Evolutionary conservation across 2,888 invertebrate genomes (phyloP).

Genomic region (Osedax fenrisi): DNA sequence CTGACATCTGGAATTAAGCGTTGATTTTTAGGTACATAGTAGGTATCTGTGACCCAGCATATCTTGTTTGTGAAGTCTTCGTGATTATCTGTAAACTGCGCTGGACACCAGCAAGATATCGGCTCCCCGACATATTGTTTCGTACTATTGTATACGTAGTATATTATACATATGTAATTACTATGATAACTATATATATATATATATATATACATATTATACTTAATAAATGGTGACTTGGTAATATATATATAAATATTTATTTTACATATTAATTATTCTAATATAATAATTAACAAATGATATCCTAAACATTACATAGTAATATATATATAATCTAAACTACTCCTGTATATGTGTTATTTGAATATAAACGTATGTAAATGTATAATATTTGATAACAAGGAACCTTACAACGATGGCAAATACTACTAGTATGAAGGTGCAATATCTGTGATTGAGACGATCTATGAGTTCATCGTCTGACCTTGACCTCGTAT

Average conservation of each 20-base stretch:
- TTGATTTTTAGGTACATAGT: slow-evolving; percentile 52
- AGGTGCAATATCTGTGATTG: slow-evolving; percentile 52
- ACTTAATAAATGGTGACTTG: too few relatives aligned
- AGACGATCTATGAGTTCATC: slow-evolving; percentile 51
- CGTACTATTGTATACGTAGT: slow-evolving; percentile 56
- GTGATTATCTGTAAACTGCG: slow-evolving; percentile 53
- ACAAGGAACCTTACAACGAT: slow-evolving; percentile 75
- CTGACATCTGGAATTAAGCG: slow-evolving; percentile 45
- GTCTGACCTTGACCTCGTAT: slow-evolving; percentile 43
- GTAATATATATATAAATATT: too few relatives aligned
- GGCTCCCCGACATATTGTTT: slow-evolving; percentile 88
- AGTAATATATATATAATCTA: too few relatives aligned
- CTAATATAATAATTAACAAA: too few relatives aligned
- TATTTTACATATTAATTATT: too few relatives aligned
- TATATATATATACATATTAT: background rate
- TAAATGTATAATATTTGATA: too few relatives aligned
- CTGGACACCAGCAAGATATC: slow-evolving; percentile 67
- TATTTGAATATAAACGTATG: too few relatives aligned
- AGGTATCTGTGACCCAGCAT: slow-evolving; percentile 54
- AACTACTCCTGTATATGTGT: too few relatives aligned
- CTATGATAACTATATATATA: background rate
- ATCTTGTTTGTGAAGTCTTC: slow-evolving; percentile 54
- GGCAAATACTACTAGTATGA: slow-evolving; percentile 78
- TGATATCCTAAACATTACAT: too few relatives aligned
- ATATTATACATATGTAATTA: background rate